phyloP scores from a whole-genome alignment of 2,888 invertebrate genomes.

The Noctua janthe region DNA sequence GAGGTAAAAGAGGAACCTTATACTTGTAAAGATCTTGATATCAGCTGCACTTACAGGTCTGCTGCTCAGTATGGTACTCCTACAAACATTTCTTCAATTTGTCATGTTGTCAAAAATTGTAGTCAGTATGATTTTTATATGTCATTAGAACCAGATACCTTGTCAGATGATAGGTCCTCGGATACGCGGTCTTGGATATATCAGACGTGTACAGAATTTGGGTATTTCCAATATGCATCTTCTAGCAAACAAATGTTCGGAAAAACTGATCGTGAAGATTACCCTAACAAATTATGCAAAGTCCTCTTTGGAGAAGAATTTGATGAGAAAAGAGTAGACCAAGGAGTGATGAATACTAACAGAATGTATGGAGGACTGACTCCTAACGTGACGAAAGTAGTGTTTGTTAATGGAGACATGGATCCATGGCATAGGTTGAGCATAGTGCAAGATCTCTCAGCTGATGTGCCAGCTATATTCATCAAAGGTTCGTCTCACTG shows the following conservation, averaged over 20 bases:
- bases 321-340: conserved; percentile 75
- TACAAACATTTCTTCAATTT: not conserved
- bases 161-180: too few relatives aligned
- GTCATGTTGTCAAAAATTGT: conserved; percentile 63
- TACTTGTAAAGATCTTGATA: conserved; percentile 73
- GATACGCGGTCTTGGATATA: conserved; percentile 77
- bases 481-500: not conserved
- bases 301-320: conserved; percentile 78
- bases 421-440: not conserved
- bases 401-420: conserved; percentile 3
- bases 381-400: conserved; percentile 85
- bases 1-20: conserved; percentile 75
- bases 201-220: conserved; percentile 94
- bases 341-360: conserved; percentile 84
- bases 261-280: conserved; percentile 82
- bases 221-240: conserved; percentile 92
- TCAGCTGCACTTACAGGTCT: too few relatives aligned
- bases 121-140: conserved; percentile 56
- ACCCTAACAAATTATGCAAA: conserved; percentile 80
- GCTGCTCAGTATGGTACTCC: not conserved
- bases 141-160: too few relatives aligned
- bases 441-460: not conserved
- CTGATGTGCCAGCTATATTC: conserved; percentile 1
- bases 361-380: conserved; percentile 84
- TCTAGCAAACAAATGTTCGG: conserved; percentile 90